Base-by-base conservation (phyloP, 2,888 invertebrate species). In the Nineta flava region DNA sequence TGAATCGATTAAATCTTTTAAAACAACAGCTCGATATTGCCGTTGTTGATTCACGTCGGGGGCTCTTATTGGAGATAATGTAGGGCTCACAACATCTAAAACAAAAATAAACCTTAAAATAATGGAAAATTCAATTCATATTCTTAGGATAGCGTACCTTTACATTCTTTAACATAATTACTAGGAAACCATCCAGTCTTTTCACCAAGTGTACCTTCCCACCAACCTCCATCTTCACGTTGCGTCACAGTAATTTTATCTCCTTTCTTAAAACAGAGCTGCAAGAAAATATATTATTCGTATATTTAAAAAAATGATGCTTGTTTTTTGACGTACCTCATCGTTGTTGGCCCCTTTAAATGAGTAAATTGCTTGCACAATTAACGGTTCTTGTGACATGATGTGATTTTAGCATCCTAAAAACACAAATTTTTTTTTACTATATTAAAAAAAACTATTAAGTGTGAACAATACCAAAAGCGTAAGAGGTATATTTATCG, bases 161-260 rank as follows among this genome's bases (percentile, higher is more conserved):
- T 87, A 64, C 80, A 81, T 69, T 94, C 93, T 62, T 86, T 86
- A 53, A 94, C 93, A 75, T 95, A 96, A 71, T 96, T 96, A 63
- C 91, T 90, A 53, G 96, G 96, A 72, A 97, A 97, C 96, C 96
- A 97, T 60, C 95, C 96, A 54, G 96, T 96, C 65, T 87, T 88
- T 57, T 90, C 94, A 53, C 84, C 81, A 46, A 96, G 72, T 9
- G 96, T 97, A 12, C 97, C 97, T 72, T 99, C 99, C 97, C 97
- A 99, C 97, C 97, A 97, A 42, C 96, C 96, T 49, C 95, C 97
- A 61, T 96, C 95, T 61, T 91, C 86, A 52, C 80, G 81, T 68
- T 99, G 97, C 32, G 96, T 95, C 51, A 99, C 86, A 35, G 93
- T 93, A 58, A 99, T 96, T 57, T 95, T 74, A 68, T 97, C 97